Conservation (phyloP, 2,888 invertebrate genomes). For the Pomacea canaliculata region DNA sequence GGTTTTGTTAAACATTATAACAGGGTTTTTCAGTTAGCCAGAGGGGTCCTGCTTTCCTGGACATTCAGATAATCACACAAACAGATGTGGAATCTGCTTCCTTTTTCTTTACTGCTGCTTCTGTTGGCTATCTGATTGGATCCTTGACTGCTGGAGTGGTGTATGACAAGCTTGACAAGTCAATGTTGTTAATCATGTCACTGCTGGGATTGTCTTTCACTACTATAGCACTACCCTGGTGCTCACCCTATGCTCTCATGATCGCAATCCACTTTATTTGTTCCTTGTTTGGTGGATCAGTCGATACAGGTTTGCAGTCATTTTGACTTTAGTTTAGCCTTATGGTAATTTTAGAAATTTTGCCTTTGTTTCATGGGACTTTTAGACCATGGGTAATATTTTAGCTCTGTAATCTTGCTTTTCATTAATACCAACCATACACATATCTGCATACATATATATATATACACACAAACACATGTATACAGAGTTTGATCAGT, state of each 20-base stretch:
- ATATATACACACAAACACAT: too few relatives aligned
- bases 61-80: constrained; percentile 62
- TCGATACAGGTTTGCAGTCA: constrained; percentile 48
- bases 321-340: too few relatives aligned
- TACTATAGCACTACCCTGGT: constrained; percentile 67
- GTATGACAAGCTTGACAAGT: constrained; percentile 53
- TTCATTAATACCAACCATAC: too few relatives aligned
- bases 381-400: too few relatives aligned
- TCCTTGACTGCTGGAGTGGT: constrained; percentile 63
- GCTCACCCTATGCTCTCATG: constrained; percentile 58
- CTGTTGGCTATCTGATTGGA: constrained; percentile 68
- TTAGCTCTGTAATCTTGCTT: too few relatives aligned
- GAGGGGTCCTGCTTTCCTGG: constrained; percentile 69
- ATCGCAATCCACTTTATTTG: constrained; percentile 54
- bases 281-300: constrained; percentile 65
- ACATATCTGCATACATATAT: too few relatives aligned
- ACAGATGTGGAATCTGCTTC: constrained; percentile 61
- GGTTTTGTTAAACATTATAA: not conserved
- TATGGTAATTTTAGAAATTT: too few relatives aligned
- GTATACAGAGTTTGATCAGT: too few relatives aligned
- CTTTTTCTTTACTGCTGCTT: constrained; percentile 64
- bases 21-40: constrained; percentile 69
- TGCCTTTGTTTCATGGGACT: too few relatives aligned
- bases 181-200: constrained; percentile 35
- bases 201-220: constrained; percentile 63